Conservation (phyloP, 2,888 invertebrate genomes). For the Apotomis turbidana region DNA sequence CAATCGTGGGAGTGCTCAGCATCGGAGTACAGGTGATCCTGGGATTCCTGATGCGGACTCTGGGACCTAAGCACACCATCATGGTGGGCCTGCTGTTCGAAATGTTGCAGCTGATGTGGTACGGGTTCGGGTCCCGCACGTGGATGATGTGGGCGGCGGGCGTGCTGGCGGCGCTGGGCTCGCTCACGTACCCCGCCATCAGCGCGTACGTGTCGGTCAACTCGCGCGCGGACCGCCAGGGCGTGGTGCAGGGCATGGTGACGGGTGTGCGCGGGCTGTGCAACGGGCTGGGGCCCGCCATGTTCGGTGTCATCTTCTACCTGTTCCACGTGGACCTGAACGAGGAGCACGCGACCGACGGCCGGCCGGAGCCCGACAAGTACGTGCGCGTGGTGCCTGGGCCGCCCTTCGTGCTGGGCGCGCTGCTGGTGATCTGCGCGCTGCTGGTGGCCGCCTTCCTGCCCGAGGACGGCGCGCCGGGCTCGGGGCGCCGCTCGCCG, state of each 20-base stretch:
- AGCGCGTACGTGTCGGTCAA: slow-evolving; percentile 99
- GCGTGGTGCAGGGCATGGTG: slow-evolving; percentile 98
- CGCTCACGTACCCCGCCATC: slow-evolving; percentile 99
- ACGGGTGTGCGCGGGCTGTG: slow-evolving; percentile 99
- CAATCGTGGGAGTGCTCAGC: slow-evolving; percentile 97
- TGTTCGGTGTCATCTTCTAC: slow-evolving; percentile 99
- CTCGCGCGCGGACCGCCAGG: slow-evolving; percentile 98
- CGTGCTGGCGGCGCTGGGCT: slow-evolving; percentile 96
- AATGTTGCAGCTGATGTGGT: slow-evolving; percentile 98
- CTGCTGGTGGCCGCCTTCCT: slow-evolving; percentile 95
- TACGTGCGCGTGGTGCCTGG: slow-evolving; percentile 93
- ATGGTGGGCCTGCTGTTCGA: slow-evolving; percentile 98
- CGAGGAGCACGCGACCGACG: slow-evolving; percentile 83
- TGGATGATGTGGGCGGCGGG: slow-evolving; percentile 99
- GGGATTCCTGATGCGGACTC: slow-evolving; percentile 90
- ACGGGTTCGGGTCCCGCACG: slow-evolving; percentile 97
- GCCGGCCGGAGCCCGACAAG: slow-evolving; percentile 71
- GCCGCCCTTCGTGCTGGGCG: slow-evolving; percentile 99
- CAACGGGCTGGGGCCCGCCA: slow-evolving; percentile 98
- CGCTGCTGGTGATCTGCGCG: slow-evolving; percentile 97
- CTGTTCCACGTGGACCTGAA: slow-evolving; percentile 99
- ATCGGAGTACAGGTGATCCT: slow-evolving; percentile 96
- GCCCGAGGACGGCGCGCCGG: slow-evolving; percentile 85
- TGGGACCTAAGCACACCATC: slow-evolving; percentile 98
- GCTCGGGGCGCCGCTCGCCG: slow-evolving; percentile 78